Conservation (phyloP, 37 sponge, comb jelly and placozoan genomes). For the Hexactinellida sp. region DNA sequence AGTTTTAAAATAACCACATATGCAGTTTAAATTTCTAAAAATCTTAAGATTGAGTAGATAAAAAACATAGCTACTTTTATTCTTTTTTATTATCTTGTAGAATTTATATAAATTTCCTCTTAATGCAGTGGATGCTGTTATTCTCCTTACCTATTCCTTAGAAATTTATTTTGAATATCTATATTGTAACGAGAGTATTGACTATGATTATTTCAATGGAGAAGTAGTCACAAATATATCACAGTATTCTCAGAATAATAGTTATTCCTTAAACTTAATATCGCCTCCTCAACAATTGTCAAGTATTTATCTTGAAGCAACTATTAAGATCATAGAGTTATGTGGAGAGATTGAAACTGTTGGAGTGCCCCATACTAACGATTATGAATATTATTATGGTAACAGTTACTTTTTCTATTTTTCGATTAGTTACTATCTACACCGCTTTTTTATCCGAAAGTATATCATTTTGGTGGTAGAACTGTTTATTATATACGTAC, state of each 20-base stretch:
- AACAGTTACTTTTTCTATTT: too few species aligned
- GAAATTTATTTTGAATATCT: background rate
- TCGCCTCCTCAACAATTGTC: background rate
- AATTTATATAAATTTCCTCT: background rate
- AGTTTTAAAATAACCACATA: too few species aligned
- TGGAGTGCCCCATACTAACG: background rate
- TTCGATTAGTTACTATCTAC: too few species aligned
- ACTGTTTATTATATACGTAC: too few species aligned
- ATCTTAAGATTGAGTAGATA: too few species aligned
- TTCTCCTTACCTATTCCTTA: background rate
- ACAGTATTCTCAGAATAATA: background rate
- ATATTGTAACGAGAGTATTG: background rate
- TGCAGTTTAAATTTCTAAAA: background rate
- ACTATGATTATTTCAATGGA: too few species aligned
- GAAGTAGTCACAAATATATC: too few species aligned
- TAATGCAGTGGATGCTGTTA: background rate
- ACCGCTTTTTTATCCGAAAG: too few species aligned
- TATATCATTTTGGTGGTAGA: too few species aligned
- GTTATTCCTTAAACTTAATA: background rate
- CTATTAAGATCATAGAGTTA: background rate
- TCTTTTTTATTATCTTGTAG: background rate
- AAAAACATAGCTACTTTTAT: background rate
- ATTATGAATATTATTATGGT: background rate
- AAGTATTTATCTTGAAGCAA: background rate
- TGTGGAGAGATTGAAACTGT: background rate